Conservation (phyloP, 2,888 invertebrate species). For the Liopterus haemorrhoidalis region DNA sequence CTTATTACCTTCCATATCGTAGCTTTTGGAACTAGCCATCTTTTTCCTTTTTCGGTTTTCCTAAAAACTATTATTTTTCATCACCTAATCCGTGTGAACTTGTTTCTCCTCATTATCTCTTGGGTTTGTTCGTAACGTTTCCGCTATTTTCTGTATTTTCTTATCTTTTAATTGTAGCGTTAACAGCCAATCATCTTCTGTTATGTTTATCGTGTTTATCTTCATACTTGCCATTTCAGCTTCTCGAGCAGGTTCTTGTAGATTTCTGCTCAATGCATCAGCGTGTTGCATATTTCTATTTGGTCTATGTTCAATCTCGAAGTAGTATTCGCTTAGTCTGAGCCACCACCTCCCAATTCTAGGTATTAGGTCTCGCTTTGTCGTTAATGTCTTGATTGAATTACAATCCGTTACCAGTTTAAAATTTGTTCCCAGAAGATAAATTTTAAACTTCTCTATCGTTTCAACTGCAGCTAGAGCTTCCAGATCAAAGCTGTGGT, state of each 20-base stretch:
- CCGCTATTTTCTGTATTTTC: slow-evolving; percentile 19
- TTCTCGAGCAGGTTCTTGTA: slow-evolving; percentile 1
- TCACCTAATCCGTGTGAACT: slow-evolving; percentile 14
- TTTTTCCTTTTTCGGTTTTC: slow-evolving; percentile 6
- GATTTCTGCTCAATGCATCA: too few species aligned
- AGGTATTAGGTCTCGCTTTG: too few species aligned
- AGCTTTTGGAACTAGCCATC: slow-evolving; percentile 26
- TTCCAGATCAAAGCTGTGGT: too few species aligned
- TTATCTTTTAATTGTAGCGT: slow-evolving; percentile 22
- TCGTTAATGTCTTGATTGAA: too few species aligned
- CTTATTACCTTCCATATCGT: slow-evolving; percentile 21
- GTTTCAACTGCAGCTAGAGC: too few species aligned
- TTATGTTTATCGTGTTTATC: slow-evolving; percentile 17
- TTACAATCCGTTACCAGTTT: too few species aligned
- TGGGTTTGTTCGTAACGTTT: slow-evolving; percentile 17
- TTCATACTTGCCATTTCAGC: slow-evolving; percentile 4
- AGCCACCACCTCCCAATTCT: too few species aligned
- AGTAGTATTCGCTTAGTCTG: too few species aligned
- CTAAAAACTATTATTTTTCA: slow-evolving; percentile 16
- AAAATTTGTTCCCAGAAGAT: too few species aligned
- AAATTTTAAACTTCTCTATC: too few species aligned
- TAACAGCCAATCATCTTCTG: slow-evolving; percentile 28
- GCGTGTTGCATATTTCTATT: too few species aligned
- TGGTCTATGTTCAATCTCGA: too few species aligned
- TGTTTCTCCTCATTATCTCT: slow-evolving; percentile 12